Percentiles rank a stretch among this genome's conserved stretches.
These are phyloP conservation scores for Diploptera punctata DNA, from an alignment of 2,888 invertebrate species.

Conservation along the genomic window DNA sequence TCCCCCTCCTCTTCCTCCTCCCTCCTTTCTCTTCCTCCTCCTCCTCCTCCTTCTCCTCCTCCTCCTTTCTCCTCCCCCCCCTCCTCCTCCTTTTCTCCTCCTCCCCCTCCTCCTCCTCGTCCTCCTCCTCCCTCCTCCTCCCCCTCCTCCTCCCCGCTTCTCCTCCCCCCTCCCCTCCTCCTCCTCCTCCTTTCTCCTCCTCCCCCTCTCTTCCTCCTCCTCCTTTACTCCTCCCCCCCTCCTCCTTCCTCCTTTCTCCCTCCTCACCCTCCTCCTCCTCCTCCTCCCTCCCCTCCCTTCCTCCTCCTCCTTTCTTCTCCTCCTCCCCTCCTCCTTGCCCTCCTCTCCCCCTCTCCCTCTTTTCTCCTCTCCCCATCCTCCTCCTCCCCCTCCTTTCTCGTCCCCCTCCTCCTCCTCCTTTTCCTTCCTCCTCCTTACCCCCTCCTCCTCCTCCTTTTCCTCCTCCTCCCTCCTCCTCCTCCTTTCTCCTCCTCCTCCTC, in stretches of 20 bases:
- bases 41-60: background rate
- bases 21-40: background rate
- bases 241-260: background rate
- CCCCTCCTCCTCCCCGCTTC: background rate
- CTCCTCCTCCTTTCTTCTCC: background rate
- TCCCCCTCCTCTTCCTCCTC: background rate
- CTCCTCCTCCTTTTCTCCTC: background rate
- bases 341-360: background rate
- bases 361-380: background rate
- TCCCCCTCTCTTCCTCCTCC: background rate
- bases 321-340: background rate
- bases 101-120: background rate
- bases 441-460: background rate
- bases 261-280: background rate
- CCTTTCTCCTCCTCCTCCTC: background rate
- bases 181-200: too few relatives aligned
- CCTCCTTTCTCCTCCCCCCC: background rate
- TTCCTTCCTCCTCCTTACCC: background rate
- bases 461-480: background rate
- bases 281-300: background rate
- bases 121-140: background rate
- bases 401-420: background rate
- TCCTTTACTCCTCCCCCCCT: background rate
- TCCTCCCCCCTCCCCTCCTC: background rate
- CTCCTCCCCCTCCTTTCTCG: background rate